phyloP scores from a whole-genome alignment of 2,113 vertebrate species.

The Zapus hudsonius region DNA sequence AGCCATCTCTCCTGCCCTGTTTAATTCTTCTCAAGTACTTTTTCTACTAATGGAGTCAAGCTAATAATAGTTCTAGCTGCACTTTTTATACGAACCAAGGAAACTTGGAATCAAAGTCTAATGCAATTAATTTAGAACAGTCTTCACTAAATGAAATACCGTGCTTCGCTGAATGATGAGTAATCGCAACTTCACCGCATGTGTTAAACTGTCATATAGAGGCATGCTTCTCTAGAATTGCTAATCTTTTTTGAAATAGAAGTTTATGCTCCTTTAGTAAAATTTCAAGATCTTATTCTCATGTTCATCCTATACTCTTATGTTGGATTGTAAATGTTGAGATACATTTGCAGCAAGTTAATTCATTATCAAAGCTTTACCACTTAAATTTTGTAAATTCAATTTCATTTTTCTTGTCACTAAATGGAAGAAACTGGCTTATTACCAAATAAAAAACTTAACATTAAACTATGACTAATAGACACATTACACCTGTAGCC shows the following conservation, averaged over 20 bases:
- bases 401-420: background rate
- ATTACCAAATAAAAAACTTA: background rate
- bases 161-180: background rate
- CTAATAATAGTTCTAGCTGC: background rate
- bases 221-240: slow-evolving; percentile 3
- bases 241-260: background rate
- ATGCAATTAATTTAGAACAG: slow-evolving; percentile 41
- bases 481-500: background rate
- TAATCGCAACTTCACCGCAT: background rate
- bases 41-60: background rate
- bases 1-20: too few relatives aligned
- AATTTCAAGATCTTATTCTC: slow-evolving; percentile 4
- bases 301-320: background rate
- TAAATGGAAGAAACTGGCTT: background rate
- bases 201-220: background rate
- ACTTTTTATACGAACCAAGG: background rate
- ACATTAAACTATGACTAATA: background rate
- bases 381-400: background rate
- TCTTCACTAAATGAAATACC: slow-evolving; percentile 32
- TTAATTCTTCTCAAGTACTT: slow-evolving; percentile 18
- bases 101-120: background rate
- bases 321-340: background rate
- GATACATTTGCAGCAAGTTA: background rate
- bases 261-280: background rate
- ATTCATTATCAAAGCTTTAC: background rate